Evolutionary conservation across 2,113 vertebrate genomes (phyloP).

Genomic region (Solea solea): DNA sequence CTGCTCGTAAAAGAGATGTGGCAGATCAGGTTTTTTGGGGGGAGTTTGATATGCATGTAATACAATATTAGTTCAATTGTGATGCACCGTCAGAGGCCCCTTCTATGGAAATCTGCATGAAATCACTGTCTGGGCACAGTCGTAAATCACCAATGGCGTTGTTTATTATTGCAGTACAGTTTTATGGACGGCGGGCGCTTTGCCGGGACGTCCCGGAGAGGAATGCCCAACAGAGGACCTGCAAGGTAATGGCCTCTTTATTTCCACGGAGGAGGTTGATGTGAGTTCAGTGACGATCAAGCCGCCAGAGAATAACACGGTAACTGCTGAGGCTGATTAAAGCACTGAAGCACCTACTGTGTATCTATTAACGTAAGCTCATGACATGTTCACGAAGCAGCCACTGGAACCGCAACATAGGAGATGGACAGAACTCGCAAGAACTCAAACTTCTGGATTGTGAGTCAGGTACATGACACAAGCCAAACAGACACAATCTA

Average conservation of each 20-base stretch:
- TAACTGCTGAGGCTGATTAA: slow-evolving; percentile 52
- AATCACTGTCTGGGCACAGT: slow-evolving; percentile 84
- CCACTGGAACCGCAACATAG: neutral
- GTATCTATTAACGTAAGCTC: slow-evolving; percentile 12
- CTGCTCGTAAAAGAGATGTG: slow-evolving; percentile 78
- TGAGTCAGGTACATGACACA: slow-evolving; percentile 29
- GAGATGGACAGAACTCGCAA: slow-evolving; percentile 28
- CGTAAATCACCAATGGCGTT: slow-evolving; percentile 80
- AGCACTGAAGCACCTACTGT: slow-evolving; percentile 31
- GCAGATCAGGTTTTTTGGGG: slow-evolving; percentile 78
- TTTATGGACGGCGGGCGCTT: slow-evolving; percentile 72
- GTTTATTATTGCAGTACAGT: slow-evolving; percentile 78
- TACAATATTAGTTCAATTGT: slow-evolving; percentile 84
- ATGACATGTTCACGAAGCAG: slow-evolving; percentile 1
- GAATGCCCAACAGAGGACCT: slow-evolving; percentile 66
- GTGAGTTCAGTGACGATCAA: slow-evolving; percentile 54
- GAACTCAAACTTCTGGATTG: slow-evolving; percentile 15
- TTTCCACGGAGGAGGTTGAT: slow-evolving; percentile 53
- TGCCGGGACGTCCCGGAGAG: slow-evolving; percentile 66
- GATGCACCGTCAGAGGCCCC: slow-evolving; percentile 77
- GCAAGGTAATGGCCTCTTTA: slow-evolving; percentile 54
- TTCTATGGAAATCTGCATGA: slow-evolving; percentile 83
- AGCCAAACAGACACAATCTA: slow-evolving; percentile 48
- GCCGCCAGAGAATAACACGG: slow-evolving; percentile 37
- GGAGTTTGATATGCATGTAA: slow-evolving; percentile 85